phyloP scores from a whole-genome alignment of 2,888 invertebrate genomes.

The Euplagia quadripunctaria region DNA sequence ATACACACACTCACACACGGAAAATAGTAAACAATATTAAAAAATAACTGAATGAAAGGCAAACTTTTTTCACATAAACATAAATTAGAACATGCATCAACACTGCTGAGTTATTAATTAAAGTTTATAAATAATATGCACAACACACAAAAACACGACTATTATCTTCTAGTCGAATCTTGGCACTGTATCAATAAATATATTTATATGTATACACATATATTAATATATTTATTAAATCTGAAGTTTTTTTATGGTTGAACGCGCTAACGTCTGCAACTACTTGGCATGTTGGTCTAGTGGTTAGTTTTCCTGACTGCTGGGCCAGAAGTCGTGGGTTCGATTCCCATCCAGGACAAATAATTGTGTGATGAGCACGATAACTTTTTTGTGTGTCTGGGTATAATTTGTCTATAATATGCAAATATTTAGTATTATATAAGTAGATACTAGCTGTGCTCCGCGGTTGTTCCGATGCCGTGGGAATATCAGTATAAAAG shows the following conservation, averaged over 20 bases:
- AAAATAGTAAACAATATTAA: neutral
- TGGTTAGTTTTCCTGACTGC: no score
- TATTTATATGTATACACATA: neutral
- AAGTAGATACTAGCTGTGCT: no score
- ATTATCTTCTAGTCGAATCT: neutral
- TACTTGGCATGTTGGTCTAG: neutral
- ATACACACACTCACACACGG: neutral
- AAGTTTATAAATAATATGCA: neutral
- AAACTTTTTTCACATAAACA: no score
- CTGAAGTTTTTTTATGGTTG: neutral
- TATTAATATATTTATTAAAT: neutral
- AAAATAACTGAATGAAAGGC: neutral
- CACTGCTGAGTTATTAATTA: neutral
- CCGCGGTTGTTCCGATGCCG: no score
- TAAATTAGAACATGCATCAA: neutral
- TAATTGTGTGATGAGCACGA: no score
- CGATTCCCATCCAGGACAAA: no score
- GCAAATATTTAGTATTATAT: no score
- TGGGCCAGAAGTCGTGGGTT: no score
- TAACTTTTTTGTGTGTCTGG: no score
- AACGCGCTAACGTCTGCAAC: neutral
- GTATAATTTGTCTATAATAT: no score
- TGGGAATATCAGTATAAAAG: no score
- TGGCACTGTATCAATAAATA: neutral
- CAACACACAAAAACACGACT: neutral